phyloP scores from a whole-genome alignment of 2,113 vertebrate species.

The Hucho hucho region DNA sequence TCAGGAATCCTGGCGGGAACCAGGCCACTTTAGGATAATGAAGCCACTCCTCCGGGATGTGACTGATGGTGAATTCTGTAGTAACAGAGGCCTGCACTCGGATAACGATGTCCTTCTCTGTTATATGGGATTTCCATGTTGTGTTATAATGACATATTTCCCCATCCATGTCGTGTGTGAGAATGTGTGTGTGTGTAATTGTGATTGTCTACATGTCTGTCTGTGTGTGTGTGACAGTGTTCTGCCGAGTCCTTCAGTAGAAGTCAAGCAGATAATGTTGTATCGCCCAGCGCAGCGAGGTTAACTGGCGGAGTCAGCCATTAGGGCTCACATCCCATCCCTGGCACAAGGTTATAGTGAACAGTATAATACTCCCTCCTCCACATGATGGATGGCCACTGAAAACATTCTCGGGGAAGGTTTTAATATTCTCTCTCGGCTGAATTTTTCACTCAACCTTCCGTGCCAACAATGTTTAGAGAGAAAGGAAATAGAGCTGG shows the following conservation, averaged over 20 bases:
- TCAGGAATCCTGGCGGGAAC: not conserved
- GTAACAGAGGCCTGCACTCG: not conserved
- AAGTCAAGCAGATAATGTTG: conserved; percentile 36
- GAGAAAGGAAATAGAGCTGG: conserved; percentile 6
- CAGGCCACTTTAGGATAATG: too few species aligned
- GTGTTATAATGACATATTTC: not conserved
- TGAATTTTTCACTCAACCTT: conserved; percentile 66
- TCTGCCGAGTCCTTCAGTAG: conserved; percentile 7
- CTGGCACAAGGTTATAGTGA: conserved; percentile 49
- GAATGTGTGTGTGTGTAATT: not conserved
- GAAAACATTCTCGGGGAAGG: conserved; percentile 50
- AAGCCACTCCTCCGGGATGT: too few species aligned
- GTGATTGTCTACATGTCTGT: not conserved
- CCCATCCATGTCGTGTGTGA: not conserved
- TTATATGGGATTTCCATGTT: not conserved
- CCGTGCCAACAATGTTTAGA: conserved; percentile 51
- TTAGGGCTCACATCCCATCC: conserved; percentile 19
- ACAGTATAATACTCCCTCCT: conserved; percentile 37
- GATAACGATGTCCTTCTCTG: not conserved
- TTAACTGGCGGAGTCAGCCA: conserved; percentile 53
- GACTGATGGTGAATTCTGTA: too few species aligned
- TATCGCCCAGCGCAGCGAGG: conserved; percentile 37
- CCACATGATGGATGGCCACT: conserved; percentile 55
- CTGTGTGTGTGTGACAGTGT: conserved; percentile 7
- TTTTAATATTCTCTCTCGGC: conserved; percentile 56